Base-by-base conservation (phyloP, 2,113 vertebrate genomes). In the Psilopsiagon aymara region DNA sequence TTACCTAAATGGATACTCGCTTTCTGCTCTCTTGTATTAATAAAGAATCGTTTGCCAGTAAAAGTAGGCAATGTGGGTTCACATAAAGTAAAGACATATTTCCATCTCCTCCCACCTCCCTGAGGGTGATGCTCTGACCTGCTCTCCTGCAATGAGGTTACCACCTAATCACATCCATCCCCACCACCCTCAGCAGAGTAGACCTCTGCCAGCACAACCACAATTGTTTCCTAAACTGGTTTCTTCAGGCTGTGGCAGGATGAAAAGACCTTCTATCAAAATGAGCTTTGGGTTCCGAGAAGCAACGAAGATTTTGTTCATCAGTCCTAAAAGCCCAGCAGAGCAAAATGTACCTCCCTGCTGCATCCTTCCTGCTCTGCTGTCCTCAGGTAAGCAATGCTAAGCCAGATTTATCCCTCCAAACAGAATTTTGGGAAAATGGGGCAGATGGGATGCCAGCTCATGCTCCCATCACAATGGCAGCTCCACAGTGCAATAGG, bases 391-490 rank as follows among this genome's bases (percentile, higher is more conserved):
- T 95, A 69, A 66, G 91, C 71, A 55, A 24, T 0, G 0, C n/a
- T 62, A n/a, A 88, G 63, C 59, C 82, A 93, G 71, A 67, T 90
- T 92, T 83, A 92, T 92, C 74, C 82, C 63, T 80, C 71, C 71
- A 90, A 86, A 94, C 29, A 13, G 53, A 62, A 39, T 41, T 73
- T 70, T 9, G 59, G 71, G 71, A 23, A 88, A 83, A 92, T 29
- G 76, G 89, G 91, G 87, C 90, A 95, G 93, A 90, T 80, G 93
- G 89, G 63, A 84, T 88, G 71, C 68, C 71, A 92, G 90, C 78
- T 86, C 92, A 19, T 19, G 59, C 79, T 88, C 82, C 88, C 75
- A 74, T 92, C 87, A 82, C 71, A 66, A 37, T 25, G 68, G 90
- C 88, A 94, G 75, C 59, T 82, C 75, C n/a, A 9, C 59, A 6